A percentile compares a stretch with the other conserved stretches of the same genome.
phyloP scores from a whole-genome alignment of 1,140 invertebrate genomes.

The Campoletis sonorensis region DNA sequence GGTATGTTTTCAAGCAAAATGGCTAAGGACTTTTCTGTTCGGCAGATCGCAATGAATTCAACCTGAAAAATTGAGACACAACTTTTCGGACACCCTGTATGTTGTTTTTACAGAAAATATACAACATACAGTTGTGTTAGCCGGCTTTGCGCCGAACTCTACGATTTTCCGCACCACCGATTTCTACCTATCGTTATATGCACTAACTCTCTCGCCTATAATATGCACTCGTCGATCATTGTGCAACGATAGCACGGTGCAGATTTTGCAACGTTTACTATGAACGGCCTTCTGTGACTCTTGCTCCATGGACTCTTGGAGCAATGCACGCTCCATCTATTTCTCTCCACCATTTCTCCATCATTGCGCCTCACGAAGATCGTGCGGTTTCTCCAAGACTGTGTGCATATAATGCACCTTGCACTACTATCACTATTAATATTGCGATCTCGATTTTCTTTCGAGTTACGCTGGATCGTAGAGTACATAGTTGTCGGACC shows the following conservation, averaged over 20 bases:
- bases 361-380: neutral
- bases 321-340: constrained; percentile 9
- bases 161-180: constrained; percentile 33
- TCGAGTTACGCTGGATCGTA: neutral
- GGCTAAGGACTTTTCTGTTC: too few species aligned
- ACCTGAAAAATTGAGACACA: too few species aligned
- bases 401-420: constrained; percentile 1
- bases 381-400: constrained; percentile 7
- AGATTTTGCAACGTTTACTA: constrained; percentile 39
- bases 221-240: constrained; percentile 33
- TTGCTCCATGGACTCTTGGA: neutral
- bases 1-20: too few species aligned
- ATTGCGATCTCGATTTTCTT: neutral
- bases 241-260: constrained; percentile 24
- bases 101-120: too few species aligned
- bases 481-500: constrained; percentile 15
- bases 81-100: too few species aligned
- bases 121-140: too few species aligned
- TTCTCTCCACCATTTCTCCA: constrained; percentile 23
- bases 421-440: constrained; percentile 14
- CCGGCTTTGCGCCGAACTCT: neutral
- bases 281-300: neutral
- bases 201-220: neutral
- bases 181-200: constrained; percentile 30
- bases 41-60: too few species aligned